phyloP scores from a whole-genome alignment of 2,797 vertebrate species.

The Acestrorhynchus altus region DNA sequence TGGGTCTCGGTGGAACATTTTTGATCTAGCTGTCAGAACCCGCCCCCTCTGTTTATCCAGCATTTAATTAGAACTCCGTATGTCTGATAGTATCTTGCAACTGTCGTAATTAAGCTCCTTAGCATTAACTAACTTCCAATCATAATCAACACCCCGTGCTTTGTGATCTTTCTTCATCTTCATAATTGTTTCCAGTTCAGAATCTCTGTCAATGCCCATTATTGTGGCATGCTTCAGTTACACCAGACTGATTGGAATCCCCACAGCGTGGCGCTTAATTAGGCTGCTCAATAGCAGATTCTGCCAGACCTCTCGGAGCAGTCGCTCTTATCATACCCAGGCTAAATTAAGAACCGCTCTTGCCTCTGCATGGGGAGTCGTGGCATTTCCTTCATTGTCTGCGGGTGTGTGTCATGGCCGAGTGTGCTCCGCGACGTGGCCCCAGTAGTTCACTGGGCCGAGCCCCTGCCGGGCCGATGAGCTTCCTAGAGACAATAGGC shows the following conservation, averaged over 20 bases:
- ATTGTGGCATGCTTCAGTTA: conserved; percentile 19
- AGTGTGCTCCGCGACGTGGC: conserved; percentile 6
- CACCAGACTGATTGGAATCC: conserved; percentile 36
- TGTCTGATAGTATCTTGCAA: neutral
- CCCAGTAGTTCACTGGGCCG: conserved; percentile 22
- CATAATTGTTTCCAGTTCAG: conserved; percentile 45
- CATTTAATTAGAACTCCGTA: conserved; percentile 17
- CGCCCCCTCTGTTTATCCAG: neutral
- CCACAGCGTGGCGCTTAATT: conserved; percentile 45
- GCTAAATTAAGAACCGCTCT: conserved; percentile 35
- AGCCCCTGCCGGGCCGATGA: conserved; percentile 35
- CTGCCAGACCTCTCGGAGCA: neutral
- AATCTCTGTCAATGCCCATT: conserved; percentile 28
- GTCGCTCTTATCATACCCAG: conserved; percentile 12
- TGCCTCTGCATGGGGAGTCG: conserved; percentile 7
- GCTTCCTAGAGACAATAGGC: conserved; percentile 4
- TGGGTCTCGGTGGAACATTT: neutral
- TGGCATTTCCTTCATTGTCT: conserved; percentile 49
- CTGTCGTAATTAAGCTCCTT: conserved; percentile 14
- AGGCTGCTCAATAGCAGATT: conserved; percentile 27
- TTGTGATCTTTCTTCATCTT: conserved; percentile 34
- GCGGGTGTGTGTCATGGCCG: neutral
- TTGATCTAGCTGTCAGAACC: neutral
- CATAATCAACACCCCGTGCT: conserved; percentile 36
- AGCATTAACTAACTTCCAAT: conserved; percentile 19